Conservation (phyloP, 2,888 invertebrate species). For the Epinotia demarniana region DNA sequence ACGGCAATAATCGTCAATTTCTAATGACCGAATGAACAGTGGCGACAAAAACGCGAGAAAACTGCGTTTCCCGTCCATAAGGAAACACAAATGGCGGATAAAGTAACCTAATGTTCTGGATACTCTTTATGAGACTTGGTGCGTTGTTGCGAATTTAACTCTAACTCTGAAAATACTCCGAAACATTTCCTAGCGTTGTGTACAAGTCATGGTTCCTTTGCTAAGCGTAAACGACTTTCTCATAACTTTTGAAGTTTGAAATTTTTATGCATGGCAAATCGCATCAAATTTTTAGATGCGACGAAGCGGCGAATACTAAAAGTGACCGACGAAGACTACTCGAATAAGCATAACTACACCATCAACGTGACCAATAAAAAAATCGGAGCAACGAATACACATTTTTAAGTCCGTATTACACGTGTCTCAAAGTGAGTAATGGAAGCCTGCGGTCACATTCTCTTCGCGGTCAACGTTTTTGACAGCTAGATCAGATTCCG, state of each 20-base stretch:
- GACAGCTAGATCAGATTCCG: slow-evolving; percentile 46
- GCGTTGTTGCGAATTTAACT: slow-evolving; percentile 2
- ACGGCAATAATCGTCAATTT: slow-evolving; percentile 52
- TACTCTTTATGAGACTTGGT: slow-evolving; percentile 29
- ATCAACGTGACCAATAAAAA: slow-evolving; percentile 12
- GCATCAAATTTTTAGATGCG: not conserved
- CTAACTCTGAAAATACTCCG: slow-evolving; percentile 13
- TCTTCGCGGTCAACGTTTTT: slow-evolving; percentile 44
- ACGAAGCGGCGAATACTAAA: not conserved
- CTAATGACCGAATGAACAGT: slow-evolving; percentile 69
- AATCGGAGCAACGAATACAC: slow-evolving; percentile 19
- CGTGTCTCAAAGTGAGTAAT: slow-evolving; percentile 45
- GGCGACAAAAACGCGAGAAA: slow-evolving; percentile 64
- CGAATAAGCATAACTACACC: not conserved
- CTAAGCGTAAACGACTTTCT: not conserved
- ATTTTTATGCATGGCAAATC: not conserved
- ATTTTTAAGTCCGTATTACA: slow-evolving; percentile 33
- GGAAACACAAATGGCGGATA: slow-evolving; percentile 71
- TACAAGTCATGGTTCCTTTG: not conserved
- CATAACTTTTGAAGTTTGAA: not conserved
- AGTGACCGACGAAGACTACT: slow-evolving; percentile 3
- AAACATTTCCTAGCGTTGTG: slow-evolving; percentile 35
- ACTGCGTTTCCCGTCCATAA: slow-evolving; percentile 69
- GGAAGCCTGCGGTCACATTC: slow-evolving; percentile 44
- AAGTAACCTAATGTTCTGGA: slow-evolving; percentile 45